Evolutionary conservation across 2,797 vertebrate genomes (phyloP), one percentile per base, ranked within the genome.

Genomic region (Enteromius treurensis): DNA sequence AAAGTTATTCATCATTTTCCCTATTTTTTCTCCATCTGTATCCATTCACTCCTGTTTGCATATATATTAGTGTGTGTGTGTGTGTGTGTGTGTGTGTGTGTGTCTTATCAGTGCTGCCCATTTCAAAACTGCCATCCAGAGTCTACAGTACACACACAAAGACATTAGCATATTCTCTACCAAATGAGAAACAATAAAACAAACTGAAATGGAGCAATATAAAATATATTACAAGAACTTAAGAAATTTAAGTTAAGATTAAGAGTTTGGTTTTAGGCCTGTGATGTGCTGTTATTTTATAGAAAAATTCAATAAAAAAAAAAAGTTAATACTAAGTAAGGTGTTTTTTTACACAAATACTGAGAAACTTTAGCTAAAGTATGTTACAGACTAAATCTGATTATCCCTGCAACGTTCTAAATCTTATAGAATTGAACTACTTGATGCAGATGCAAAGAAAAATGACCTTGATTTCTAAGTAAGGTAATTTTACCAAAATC

Each of bases 1-100:
- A 69, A 83, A 75, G 77, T 78, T 84, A 51, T 86, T 86, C 60
- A 86, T 74, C 23, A 65, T 85, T 85, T 69, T 51, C 53, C 42
- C 62, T 23, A 11, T 29, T 23, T 32, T 34, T 71, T 51, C 32
- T 60, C 79, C 23, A 34, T 68, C 73, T 67, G 75, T 67, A 69
- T 74, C 53, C 40, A 55, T 84, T 53, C 21, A 19, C 19, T 47
- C 58, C 73, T 40, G 3, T 53, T 34, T 81, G 53, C 17, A 49
- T 71, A 79, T 69, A 42, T 70, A 51, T 77, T 42, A n/a, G 65
- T 53, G 69, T 85, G 55, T 77, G 71, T 82, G 70, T 26, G 26
- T 26, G 26, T 26, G 26, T 26, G 26, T 26, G 69, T 85, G 55
- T 77, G 71, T 82, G 70, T 26, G 26, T 26, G 26, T 26, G 26